A percentile compares a stretch with the other conserved stretches of the same genome.
Conservation (phyloP, 1,140 invertebrate species). For the Helicorthomorpha holstii region DNA sequence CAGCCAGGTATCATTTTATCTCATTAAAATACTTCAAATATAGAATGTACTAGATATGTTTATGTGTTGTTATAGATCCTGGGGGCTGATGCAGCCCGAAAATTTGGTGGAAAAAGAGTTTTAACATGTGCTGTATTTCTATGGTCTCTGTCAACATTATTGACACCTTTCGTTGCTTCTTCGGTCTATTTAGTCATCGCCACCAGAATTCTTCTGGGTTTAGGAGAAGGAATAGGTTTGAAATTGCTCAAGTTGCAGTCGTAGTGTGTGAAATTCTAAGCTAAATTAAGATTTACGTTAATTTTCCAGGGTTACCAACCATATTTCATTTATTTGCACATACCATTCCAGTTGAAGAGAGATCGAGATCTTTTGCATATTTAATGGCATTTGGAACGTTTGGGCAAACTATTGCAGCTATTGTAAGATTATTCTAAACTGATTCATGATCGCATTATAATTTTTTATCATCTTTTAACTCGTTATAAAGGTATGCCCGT, state of each 20-base stretch:
- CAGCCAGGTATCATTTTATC: constrained; percentile 38
- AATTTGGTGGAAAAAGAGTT: constrained; percentile 52
- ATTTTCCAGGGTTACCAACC: constrained; percentile 48
- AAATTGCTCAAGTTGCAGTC: too few relatives aligned
- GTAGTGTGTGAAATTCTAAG: too few relatives aligned
- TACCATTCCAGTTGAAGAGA: constrained; percentile 50
- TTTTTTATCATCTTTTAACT: too few relatives aligned
- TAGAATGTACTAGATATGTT: background rate
- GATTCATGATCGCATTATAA: too few relatives aligned
- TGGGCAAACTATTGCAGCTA: constrained; percentile 55
- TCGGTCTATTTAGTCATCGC: constrained; percentile 43
- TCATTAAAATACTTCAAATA: background rate
- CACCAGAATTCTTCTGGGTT: constrained; percentile 46
- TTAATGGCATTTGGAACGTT: constrained; percentile 53
- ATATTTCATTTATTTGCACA: constrained; percentile 65
- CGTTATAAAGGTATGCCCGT: constrained; percentile 29
- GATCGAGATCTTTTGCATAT: constrained; percentile 58
- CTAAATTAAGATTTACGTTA: too few relatives aligned
- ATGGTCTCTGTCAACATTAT: constrained; percentile 55
- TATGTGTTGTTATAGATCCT: constrained; percentile 33
- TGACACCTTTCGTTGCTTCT: constrained; percentile 48
- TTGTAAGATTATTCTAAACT: constrained; percentile 36
- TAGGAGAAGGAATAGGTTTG: constrained; percentile 58
- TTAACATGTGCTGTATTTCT: constrained; percentile 49
- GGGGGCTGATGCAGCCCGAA: constrained; percentile 49